Evolutionary conservation across 2,888 invertebrate species (phyloP).

Genomic region (Tortrix viridana): DNA sequence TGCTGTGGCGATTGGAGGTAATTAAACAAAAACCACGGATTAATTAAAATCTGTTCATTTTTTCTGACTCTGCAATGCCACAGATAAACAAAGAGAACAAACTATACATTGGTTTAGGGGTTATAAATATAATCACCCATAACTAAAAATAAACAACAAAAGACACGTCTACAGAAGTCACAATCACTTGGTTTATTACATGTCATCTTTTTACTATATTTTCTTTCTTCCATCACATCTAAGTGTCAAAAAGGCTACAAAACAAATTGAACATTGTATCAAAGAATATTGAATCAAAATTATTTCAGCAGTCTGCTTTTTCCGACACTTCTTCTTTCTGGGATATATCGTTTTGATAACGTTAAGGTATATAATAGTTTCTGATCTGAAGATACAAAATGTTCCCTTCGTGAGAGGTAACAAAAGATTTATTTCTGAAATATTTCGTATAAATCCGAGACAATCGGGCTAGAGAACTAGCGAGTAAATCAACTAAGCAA

Average conservation of each 20-base stretch:
- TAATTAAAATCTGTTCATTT: too few relatives aligned
- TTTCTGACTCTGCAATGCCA: too few relatives aligned
- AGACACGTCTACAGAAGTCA: not conserved
- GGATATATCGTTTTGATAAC: conserved; percentile 15
- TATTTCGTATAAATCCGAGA: conserved; percentile 5
- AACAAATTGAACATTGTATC: not conserved
- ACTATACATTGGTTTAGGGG: too few relatives aligned
- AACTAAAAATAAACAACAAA: not conserved
- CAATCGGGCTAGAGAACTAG: not conserved
- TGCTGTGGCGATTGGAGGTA: too few relatives aligned
- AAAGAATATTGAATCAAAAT: conserved; percentile 6
- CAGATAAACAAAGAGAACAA: too few relatives aligned
- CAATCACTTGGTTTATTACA: conserved; percentile 5
- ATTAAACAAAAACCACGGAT: too few relatives aligned
- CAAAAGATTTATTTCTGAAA: conserved; percentile 6
- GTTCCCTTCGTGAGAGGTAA: conserved; percentile 4
- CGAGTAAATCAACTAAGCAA: not conserved
- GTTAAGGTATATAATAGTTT: conserved; percentile 15
- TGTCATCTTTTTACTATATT: conserved; percentile 1
- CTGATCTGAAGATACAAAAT: conserved; percentile 4
- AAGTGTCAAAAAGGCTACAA: too few relatives aligned
- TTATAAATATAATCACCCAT: too few relatives aligned
- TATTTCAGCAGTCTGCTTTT: not conserved
- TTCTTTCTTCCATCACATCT: conserved; percentile 3
- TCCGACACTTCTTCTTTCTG: not conserved